Conservation (phyloP, 2,113 vertebrate species). For the Pituophis catenifer region DNA sequence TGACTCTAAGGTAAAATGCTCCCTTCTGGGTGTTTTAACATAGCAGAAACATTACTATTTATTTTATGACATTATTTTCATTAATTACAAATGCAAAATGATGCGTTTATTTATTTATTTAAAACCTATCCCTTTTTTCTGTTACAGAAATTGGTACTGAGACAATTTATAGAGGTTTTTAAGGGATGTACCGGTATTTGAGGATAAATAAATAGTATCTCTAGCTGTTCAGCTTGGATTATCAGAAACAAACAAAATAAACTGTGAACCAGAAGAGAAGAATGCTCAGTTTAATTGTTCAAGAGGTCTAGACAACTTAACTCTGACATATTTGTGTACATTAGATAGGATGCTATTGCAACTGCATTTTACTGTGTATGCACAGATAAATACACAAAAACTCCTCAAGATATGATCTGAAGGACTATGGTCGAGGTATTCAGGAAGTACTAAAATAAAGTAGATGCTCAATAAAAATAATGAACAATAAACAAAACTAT, state of each 20-base stretch:
- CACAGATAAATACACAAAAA: neutral
- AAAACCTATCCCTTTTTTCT: neutral
- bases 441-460: neutral
- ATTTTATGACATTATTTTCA: neutral
- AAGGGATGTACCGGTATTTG: neutral
- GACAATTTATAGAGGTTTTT: neutral
- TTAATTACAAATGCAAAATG: neutral
- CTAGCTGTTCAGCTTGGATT: neutral
- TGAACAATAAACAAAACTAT: neutral
- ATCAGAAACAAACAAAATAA: neutral
- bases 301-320: neutral
- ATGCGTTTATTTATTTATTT: neutral
- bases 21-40: neutral
- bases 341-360: neutral
- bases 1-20: slow-evolving; percentile 84
- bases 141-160: neutral
- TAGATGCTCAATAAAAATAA: neutral
- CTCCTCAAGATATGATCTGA: neutral
- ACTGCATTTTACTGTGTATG: neutral
- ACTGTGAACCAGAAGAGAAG: neutral
- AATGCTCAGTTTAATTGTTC: neutral
- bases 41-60: neutral
- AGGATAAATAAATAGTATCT: neutral
- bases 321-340: neutral
- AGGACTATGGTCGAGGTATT: neutral